Conservation (phyloP, 2,888 invertebrate genomes). For the Adela reaumurella region DNA sequence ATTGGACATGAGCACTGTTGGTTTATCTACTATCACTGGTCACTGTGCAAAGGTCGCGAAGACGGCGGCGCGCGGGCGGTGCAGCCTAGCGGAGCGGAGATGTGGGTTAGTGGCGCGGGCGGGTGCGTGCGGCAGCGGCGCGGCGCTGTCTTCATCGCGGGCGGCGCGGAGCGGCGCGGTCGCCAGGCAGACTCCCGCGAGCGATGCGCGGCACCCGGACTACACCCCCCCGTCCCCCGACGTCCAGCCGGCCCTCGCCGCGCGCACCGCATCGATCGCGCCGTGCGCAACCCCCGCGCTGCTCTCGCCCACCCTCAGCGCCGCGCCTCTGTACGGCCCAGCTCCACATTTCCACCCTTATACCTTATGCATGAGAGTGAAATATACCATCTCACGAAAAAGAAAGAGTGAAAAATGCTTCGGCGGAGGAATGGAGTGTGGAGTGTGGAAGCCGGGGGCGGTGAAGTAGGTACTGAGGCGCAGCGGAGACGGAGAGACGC, state of each 20-base stretch:
- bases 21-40: background rate
- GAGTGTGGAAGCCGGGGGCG: background rate
- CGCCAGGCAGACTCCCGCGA: conserved; percentile 11
- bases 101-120: background rate
- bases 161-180: conserved; percentile 1
- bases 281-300: conserved; percentile 27
- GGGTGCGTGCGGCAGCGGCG: conserved; percentile 9
- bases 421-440: background rate
- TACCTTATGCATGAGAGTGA: conserved; percentile 51
- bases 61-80: background rate
- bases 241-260: conserved; percentile 17
- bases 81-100: background rate
- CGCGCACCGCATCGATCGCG: conserved; percentile 32
- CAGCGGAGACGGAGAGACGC: too few relatives aligned
- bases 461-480: background rate
- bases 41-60: background rate
- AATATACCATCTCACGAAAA: conserved; percentile 20
- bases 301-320: conserved; percentile 30
- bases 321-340: conserved; percentile 25
- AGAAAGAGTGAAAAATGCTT: conserved; percentile 33
- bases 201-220: conserved; percentile 22
- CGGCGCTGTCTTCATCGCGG: conserved; percentile 17
- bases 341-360: conserved; percentile 26
- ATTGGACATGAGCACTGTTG: background rate
- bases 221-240: conserved; percentile 15